A percentile compares a stretch with the other conserved stretches of the same genome.
These are phyloP conservation scores for Formicarius rufipectus DNA, from an alignment of 2,113 vertebrate species.

Conservation along the genomic window DNA sequence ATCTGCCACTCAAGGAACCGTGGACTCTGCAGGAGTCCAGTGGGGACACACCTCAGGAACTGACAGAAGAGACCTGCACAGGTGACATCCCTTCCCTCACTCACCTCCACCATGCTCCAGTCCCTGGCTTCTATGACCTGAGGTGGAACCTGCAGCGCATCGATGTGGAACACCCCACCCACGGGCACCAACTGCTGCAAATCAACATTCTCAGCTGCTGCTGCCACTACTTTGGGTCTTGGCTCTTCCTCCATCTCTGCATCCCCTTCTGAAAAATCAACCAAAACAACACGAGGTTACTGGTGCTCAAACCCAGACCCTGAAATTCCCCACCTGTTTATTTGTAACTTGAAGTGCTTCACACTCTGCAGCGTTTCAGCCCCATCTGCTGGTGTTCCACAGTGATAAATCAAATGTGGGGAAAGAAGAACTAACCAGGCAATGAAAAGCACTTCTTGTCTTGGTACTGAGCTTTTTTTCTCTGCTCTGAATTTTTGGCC, in stretches of 20 bases:
- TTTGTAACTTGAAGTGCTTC: neutral
- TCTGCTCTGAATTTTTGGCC: neutral
- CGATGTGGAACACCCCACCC: constrained; percentile 85
- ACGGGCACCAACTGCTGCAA: constrained; percentile 76
- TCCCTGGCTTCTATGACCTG: constrained; percentile 70
- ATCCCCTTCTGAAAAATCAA: constrained; percentile 12
- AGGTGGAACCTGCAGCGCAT: constrained; percentile 80
- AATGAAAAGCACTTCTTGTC: neutral
- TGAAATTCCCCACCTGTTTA: too few species aligned
- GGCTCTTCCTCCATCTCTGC: neutral
- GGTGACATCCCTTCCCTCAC: neutral
- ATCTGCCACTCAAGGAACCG: neutral
- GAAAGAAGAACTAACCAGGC: too few species aligned
- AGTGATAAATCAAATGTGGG: neutral
- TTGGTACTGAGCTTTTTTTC: neutral
- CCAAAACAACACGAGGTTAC: neutral
- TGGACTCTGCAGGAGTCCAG: fast-evolving
- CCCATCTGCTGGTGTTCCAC: neutral
- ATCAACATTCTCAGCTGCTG: constrained; percentile 68
- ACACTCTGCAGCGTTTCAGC: neutral
- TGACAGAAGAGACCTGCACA: neutral
- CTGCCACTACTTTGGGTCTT: neutral
- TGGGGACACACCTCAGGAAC: neutral
- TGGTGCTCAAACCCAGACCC: neutral
- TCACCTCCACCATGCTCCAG: constrained; percentile 87